Percentiles rank a stretch among this genome's conserved stretches.
Conservation (phyloP, 2,888 invertebrate species). For the Itoplectis maculator region DNA sequence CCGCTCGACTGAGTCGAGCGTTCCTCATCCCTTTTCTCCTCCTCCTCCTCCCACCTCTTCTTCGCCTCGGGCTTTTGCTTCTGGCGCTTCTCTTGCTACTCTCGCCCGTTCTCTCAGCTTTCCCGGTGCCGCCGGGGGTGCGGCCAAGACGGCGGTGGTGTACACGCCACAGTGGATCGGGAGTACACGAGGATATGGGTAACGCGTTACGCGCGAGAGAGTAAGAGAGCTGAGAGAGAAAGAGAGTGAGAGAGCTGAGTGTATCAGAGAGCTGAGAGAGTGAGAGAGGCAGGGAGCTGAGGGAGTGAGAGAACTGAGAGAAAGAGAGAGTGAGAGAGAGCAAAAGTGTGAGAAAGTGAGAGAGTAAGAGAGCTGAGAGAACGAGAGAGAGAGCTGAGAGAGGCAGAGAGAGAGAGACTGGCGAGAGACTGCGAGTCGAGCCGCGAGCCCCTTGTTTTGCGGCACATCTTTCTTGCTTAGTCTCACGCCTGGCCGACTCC, state of each 20-base stretch:
- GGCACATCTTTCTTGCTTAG: slow-evolving; percentile 82
- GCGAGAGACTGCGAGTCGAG: slow-evolving; percentile 67
- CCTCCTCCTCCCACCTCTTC: too few relatives aligned
- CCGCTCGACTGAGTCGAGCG: slow-evolving; percentile 85
- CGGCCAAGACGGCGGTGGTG: slow-evolving; percentile 59
- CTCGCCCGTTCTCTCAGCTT: slow-evolving; percentile 73
- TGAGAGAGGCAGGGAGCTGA: slow-evolving; percentile 66
- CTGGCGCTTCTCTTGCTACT: slow-evolving; percentile 42
- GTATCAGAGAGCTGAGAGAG: neutral
- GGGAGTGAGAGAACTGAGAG: slow-evolving; percentile 51
- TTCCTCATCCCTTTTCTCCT: slow-evolving; percentile 71
- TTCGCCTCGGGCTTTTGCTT: neutral
- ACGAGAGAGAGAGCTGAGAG: neutral
- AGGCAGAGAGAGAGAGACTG: slow-evolving; percentile 61
- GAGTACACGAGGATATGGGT: slow-evolving; percentile 63
- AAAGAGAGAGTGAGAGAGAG: slow-evolving; percentile 59
- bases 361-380: slow-evolving; percentile 62
- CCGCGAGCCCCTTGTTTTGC: slow-evolving; percentile 81
- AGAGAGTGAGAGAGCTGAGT: slow-evolving; percentile 3
- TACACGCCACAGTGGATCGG: slow-evolving; percentile 50
- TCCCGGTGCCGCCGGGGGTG: slow-evolving; percentile 79
- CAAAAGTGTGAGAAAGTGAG: neutral
- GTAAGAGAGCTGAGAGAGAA: slow-evolving; percentile 40
- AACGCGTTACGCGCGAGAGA: slow-evolving; percentile 35
- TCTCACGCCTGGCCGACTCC: slow-evolving; percentile 82